Percentiles rank a stretch among this genome's conserved stretches.
Evolutionary conservation across 1,140 invertebrate genomes (phyloP).

Genomic region (Drosophila ambigua): DNA sequence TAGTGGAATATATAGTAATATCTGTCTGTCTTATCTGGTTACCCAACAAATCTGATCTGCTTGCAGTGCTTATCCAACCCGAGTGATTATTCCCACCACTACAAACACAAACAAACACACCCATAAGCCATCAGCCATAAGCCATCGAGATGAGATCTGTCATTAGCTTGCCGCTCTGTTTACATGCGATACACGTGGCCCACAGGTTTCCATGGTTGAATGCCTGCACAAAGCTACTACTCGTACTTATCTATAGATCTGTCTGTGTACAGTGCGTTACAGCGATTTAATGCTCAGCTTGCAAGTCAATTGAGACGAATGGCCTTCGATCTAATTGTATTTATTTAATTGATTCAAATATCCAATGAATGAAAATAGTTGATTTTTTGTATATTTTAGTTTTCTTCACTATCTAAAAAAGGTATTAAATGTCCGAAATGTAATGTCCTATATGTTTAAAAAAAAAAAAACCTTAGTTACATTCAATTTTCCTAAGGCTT

Average conservation of each 20-base stretch:
- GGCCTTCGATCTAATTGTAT: constrained; percentile 26
- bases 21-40: constrained; percentile 9
- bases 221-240: background rate
- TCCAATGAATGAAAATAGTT: no score
- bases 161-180: constrained; percentile 37
- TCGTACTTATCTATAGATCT: background rate
- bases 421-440: no score
- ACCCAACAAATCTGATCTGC: constrained; percentile 7
- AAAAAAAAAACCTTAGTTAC: no score
- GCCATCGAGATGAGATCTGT: constrained; percentile 12
- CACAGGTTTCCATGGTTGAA: constrained; percentile 8
- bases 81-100: constrained; percentile 10
- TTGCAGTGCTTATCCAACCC: constrained; percentile 12
- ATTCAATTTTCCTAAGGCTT: no score
- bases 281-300: no score
- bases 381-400: background rate
- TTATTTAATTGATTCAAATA: no score
- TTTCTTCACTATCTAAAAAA: no score
- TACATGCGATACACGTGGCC: constrained; percentile 56
- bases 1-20: background rate
- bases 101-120: background rate
- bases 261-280: constrained; percentile 3
- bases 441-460: no score
- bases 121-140: background rate
- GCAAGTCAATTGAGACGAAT: constrained; percentile 15